A percentile compares a stretch with the other conserved stretches of the same genome.
Conservation (phyloP, 2,113 vertebrate genomes). For the Echinops telfairi region DNA sequence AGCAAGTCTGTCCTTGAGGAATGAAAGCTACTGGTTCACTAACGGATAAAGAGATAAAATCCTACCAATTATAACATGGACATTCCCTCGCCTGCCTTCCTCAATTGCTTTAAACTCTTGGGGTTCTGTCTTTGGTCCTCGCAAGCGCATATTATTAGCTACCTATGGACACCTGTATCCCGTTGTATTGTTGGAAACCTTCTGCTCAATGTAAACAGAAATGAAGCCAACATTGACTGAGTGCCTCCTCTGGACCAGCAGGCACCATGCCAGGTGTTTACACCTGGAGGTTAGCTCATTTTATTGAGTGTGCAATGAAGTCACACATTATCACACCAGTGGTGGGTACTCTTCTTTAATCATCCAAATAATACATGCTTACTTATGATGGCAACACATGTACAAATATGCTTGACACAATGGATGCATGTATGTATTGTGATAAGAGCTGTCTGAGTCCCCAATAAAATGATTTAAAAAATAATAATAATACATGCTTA, state of each 20-base stretch:
- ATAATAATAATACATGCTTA: not conserved
- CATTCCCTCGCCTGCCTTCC: not conserved
- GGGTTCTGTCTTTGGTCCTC: not conserved
- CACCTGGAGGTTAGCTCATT: not conserved
- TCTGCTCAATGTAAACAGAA: not conserved
- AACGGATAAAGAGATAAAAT: not conserved
- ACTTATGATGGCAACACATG: not conserved
- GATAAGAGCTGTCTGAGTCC: too few species aligned
- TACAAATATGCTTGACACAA: too few species aligned
- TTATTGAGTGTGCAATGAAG: not conserved
- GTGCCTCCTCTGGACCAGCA: not conserved
- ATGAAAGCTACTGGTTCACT: not conserved
- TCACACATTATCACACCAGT: not conserved
- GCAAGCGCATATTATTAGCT: not conserved
- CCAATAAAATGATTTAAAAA: too few species aligned
- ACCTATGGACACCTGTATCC: not conserved
- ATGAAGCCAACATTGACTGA: not conserved
- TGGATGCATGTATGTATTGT: too few species aligned
- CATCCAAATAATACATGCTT: not conserved
- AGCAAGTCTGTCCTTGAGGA: not conserved
- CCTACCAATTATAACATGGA: conserved; percentile 11
- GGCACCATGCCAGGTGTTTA: not conserved
- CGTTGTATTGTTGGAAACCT: not conserved
- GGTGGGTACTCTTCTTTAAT: conserved; percentile 16
- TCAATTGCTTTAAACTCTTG: not conserved